These are phyloP conservation scores for Propithecus deckenii DNA, from an alignment of 2,797 vertebrate genomes.

Conservation along the genomic window DNA sequence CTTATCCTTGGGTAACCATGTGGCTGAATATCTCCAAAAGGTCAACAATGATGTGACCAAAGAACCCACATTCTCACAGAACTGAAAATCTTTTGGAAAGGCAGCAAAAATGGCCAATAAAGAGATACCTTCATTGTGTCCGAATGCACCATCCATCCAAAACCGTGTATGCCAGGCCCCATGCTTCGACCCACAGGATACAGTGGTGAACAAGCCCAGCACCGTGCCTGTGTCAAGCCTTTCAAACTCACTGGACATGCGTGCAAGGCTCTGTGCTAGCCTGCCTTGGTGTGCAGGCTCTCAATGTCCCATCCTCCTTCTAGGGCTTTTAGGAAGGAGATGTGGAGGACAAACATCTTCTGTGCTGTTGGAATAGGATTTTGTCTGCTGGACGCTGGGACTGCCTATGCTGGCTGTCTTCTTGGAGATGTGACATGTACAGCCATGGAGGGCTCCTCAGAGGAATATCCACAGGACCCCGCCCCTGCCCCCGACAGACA, in stretches of 20 bases:
- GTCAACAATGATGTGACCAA: conserved; percentile 65
- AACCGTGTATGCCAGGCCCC: background rate
- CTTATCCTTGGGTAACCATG: conserved; percentile 73
- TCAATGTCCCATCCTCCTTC: background rate
- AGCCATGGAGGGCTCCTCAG: background rate
- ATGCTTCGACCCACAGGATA: background rate
- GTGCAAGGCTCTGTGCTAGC: background rate
- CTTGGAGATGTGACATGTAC: background rate
- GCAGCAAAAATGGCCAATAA: background rate
- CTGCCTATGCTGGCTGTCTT: background rate
- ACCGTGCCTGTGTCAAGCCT: background rate
- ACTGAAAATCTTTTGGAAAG: conserved; percentile 44
- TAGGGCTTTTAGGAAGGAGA: background rate
- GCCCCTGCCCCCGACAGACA: fast-evolving
- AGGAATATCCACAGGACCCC: background rate
- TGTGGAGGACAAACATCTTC: background rate
- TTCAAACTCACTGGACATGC: background rate
- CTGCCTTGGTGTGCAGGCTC: background rate
- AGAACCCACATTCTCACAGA: conserved; percentile 70
- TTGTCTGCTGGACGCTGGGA: background rate
- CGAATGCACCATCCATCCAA: background rate
- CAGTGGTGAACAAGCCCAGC: background rate
- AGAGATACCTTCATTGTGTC: background rate
- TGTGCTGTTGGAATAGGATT: background rate
- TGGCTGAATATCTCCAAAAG: conserved; percentile 78